Conservation (phyloP, 2,113 vertebrate genomes). For the Cheilinus undulatus region DNA sequence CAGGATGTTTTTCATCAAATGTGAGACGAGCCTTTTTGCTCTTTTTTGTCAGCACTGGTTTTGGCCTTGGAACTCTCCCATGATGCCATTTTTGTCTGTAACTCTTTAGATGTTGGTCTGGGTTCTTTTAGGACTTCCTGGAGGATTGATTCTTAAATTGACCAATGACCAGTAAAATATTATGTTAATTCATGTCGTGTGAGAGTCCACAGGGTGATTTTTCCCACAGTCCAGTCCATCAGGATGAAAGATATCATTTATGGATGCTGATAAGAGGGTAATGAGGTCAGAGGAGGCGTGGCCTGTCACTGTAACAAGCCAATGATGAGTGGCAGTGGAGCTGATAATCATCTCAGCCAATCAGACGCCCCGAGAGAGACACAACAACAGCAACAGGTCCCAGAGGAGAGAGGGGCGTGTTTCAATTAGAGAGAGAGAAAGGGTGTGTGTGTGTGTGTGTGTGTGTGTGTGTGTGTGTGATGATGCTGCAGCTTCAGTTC, state of each 20-base stretch:
- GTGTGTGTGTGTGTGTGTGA: constrained; percentile 5
- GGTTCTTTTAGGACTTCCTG: too few species aligned
- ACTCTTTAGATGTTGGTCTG: too few species aligned
- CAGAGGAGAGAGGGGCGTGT: constrained; percentile 63
- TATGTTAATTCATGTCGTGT: constrained; percentile 1
- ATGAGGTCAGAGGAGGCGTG: constrained; percentile 10
- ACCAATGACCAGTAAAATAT: too few species aligned
- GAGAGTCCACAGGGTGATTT: neutral
- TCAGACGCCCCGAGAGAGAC: constrained; percentile 55
- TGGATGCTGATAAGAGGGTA: neutral
- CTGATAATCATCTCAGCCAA: constrained; percentile 78
- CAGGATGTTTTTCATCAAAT: too few species aligned
- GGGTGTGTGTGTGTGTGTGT: constrained; percentile 27
- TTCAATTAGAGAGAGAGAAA: constrained; percentile 33
- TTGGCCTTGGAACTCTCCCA: too few species aligned
- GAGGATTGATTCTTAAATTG: too few species aligned
- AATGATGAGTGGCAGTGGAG: constrained; percentile 54
- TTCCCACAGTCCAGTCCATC: constrained; percentile 28
- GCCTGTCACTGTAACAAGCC: constrained; percentile 36
- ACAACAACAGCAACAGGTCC: constrained; percentile 53
- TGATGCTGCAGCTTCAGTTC: constrained; percentile 19
- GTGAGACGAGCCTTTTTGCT: too few species aligned
- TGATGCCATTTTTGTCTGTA: too few species aligned
- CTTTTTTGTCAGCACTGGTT: too few species aligned
- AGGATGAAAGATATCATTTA: neutral